These are phyloP conservation scores for Thysanoteuthis rhombus DNA, from an alignment of 2,888 invertebrate genomes.

Conservation along the genomic window DNA sequence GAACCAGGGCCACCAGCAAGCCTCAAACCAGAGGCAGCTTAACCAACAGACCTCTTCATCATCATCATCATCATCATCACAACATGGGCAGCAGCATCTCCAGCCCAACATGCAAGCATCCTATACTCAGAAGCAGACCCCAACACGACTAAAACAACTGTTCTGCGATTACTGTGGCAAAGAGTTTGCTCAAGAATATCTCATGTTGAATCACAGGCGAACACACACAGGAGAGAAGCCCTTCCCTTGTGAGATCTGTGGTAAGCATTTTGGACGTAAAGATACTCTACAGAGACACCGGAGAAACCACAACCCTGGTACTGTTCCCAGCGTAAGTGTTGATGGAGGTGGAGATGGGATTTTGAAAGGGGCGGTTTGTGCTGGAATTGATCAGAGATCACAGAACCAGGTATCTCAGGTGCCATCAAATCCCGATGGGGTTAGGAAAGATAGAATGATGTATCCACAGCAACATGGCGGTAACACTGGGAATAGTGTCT, in stretches of 20 bases:
- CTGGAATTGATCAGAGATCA: neutral
- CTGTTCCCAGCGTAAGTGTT: neutral
- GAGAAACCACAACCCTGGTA: neutral
- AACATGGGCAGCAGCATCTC: neutral
- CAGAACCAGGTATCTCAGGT: neutral
- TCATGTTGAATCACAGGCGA: constrained; percentile 29
- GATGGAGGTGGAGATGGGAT: neutral
- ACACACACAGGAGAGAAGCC: constrained; percentile 29
- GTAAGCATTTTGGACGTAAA: constrained; percentile 32
- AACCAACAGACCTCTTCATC: neutral
- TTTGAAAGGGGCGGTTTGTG: neutral
- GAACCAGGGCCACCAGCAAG: neutral
- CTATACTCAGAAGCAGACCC: neutral
- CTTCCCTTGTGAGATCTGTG: constrained; percentile 34
- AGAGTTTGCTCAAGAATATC: neutral
- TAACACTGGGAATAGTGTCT: neutral
- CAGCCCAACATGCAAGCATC: neutral
- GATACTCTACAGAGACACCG: constrained; percentile 30
- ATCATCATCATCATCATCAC: neutral
- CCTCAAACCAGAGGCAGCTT: neutral
- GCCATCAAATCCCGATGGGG: neutral
- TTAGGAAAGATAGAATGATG: neutral
- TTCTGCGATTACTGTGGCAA: constrained; percentile 19
- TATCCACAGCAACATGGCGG: neutral
- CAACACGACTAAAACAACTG: neutral